A percentile compares a stretch with the other conserved stretches of the same genome.
Evolutionary conservation across 1,140 invertebrate genomes (phyloP).

Genomic region (Nasonia vitripennis): DNA sequence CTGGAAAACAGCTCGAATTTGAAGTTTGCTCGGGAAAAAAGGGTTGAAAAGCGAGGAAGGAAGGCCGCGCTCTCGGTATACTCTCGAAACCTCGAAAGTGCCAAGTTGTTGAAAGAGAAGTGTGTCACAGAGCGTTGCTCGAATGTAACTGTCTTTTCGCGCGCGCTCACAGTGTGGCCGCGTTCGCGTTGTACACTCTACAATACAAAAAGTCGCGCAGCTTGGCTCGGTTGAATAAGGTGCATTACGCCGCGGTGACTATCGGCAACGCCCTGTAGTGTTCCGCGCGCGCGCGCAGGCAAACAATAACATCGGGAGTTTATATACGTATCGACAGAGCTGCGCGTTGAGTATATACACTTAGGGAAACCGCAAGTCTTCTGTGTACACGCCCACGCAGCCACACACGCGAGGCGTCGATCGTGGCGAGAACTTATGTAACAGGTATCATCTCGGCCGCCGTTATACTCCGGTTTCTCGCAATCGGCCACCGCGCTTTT

Average conservation of each 20-base stretch:
- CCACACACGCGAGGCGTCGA: too few species aligned
- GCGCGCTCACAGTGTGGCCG: too few species aligned
- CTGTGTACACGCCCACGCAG: too few species aligned
- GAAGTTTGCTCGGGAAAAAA: background rate
- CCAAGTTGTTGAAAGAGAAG: constrained; percentile 11
- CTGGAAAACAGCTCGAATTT: background rate
- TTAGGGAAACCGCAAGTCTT: too few species aligned
- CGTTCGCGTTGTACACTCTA: too few species aligned
- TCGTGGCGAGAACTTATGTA: background rate
- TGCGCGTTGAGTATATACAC: background rate
- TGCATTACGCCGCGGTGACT: constrained; percentile 13
- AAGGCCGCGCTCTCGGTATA: background rate
- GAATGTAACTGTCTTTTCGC: background rate
- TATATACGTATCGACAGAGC: constrained; percentile 14
- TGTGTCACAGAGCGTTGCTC: background rate
- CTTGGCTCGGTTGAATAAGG: background rate
- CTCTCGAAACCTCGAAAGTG: background rate
- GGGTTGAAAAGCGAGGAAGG: background rate
- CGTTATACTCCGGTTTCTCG: constrained; percentile 2
- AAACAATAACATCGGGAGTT: constrained; percentile 27
- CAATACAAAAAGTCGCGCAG: too few species aligned
- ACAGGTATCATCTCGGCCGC: background rate
- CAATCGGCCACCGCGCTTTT: constrained; percentile 3
- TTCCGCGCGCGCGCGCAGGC: background rate
- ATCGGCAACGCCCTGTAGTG: background rate